Conservation (phyloP, 2,113 vertebrate species). For the Pelecanus crispus region DNA sequence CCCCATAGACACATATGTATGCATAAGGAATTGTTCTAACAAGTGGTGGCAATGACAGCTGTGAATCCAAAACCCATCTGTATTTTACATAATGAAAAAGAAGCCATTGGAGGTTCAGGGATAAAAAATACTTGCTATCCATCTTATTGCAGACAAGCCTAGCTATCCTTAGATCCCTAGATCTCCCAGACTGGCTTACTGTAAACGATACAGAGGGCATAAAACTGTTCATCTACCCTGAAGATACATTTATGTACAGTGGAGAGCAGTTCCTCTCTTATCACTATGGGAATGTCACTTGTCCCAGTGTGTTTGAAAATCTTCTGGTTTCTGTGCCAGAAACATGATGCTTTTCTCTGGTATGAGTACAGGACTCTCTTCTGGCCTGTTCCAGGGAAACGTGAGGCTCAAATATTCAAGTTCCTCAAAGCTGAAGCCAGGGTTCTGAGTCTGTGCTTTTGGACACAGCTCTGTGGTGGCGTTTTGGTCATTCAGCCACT, state of each 20-base stretch:
- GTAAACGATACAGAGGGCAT: background rate
- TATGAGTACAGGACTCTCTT: background rate
- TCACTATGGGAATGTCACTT: background rate
- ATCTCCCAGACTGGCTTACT: background rate
- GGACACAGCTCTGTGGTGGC: background rate
- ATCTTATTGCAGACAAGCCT: background rate
- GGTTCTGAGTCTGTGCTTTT: background rate
- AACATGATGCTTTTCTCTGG: background rate
- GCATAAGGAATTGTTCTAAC: background rate
- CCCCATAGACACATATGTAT: fast-evolving
- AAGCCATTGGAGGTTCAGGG: background rate
- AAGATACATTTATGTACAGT: background rate
- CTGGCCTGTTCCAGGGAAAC: background rate
- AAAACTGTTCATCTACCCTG: background rate
- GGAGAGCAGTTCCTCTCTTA: background rate
- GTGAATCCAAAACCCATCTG: background rate
- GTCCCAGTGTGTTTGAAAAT: background rate
- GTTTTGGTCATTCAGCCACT: background rate
- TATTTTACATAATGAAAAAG: background rate
- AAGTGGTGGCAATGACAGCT: background rate
- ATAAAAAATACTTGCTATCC: background rate
- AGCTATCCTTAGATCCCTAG: background rate
- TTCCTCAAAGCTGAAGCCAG: background rate
- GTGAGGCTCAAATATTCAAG: background rate
- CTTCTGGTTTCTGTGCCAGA: background rate